Evolutionary conservation across 2,888 invertebrate species (phyloP).

Genomic region (Erebia aethiops): DNA sequence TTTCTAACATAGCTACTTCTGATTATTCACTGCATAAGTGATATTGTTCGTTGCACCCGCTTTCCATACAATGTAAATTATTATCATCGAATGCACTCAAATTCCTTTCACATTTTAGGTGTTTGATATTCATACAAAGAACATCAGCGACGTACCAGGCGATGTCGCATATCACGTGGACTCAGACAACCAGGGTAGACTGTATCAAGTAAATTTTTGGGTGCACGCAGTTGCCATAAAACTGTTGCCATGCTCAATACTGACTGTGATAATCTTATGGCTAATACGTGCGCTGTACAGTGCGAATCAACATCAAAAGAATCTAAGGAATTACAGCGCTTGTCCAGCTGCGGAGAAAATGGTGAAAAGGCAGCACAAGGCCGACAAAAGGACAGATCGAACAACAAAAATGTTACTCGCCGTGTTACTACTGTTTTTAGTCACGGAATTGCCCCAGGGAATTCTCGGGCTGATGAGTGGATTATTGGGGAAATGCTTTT

Average conservation of each 20-base stretch:
- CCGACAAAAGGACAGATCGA: slow-evolving; percentile 90
- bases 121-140: slow-evolving; percentile 77
- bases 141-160: slow-evolving; percentile 69
- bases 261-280: slow-evolving; percentile 89
- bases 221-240: slow-evolving; percentile 91
- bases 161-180: slow-evolving; percentile 74
- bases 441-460: slow-evolving; percentile 95
- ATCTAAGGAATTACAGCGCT: slow-evolving; percentile 85
- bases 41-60: slow-evolving; percentile 23
- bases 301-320: slow-evolving; percentile 89
- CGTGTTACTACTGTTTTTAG: slow-evolving; percentile 91
- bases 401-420: slow-evolving; percentile 95
- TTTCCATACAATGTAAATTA: slow-evolving; percentile 51
- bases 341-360: slow-evolving; percentile 77
- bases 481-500: slow-evolving; percentile 87
- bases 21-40: slow-evolving; percentile 30
- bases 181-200: slow-evolving; percentile 81
- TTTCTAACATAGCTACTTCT: slow-evolving; percentile 6
- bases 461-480: slow-evolving; percentile 88
- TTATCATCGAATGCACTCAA: slow-evolving; percentile 52
- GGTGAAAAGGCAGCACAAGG: slow-evolving; percentile 79
- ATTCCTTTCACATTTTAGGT: slow-evolving; percentile 56
- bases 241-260: slow-evolving; percentile 89
- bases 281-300: slow-evolving; percentile 88
- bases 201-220: slow-evolving; percentile 90